phyloP scores from a whole-genome alignment of 2,888 invertebrate genomes.

The Apotomis turbidana region DNA sequence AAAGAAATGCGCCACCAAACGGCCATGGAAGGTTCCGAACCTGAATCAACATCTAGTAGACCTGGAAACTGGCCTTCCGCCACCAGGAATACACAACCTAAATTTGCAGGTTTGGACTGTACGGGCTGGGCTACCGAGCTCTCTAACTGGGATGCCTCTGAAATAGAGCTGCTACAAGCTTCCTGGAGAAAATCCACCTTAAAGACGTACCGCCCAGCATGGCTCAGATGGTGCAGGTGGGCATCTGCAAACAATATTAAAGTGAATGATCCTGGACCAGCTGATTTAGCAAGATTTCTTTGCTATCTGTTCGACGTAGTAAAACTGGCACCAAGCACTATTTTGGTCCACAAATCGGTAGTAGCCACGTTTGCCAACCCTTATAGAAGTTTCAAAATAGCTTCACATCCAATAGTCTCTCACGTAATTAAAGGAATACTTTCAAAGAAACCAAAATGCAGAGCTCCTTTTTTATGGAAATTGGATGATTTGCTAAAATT shows the following conservation, averaged over 20 bases:
- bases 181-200: conserved; percentile 10
- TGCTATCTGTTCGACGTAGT: conserved; percentile 12
- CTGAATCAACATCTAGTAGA: conserved; percentile 1
- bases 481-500: neutral
- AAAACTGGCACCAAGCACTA: conserved; percentile 31
- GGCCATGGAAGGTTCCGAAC: conserved; percentile 30
- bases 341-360: conserved; percentile 40
- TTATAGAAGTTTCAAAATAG: conserved; percentile 1
- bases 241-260: neutral
- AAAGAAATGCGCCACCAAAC: conserved; percentile 36
- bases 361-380: conserved; percentile 32
- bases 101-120: conserved; percentile 3
- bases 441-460: conserved; percentile 4
- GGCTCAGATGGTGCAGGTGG: neutral
- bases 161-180: neutral
- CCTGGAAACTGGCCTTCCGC: neutral
- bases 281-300: conserved; percentile 35
- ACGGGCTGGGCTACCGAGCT: conserved; percentile 6
- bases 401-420: conserved; percentile 11
- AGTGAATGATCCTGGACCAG: conserved; percentile 4
- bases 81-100: neutral
- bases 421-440: conserved; percentile 35
- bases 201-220: neutral
- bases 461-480: neutral
- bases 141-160: neutral